Evolutionary conservation across 1,140 invertebrate species (phyloP).

Genomic region (Pinna nobilis): DNA sequence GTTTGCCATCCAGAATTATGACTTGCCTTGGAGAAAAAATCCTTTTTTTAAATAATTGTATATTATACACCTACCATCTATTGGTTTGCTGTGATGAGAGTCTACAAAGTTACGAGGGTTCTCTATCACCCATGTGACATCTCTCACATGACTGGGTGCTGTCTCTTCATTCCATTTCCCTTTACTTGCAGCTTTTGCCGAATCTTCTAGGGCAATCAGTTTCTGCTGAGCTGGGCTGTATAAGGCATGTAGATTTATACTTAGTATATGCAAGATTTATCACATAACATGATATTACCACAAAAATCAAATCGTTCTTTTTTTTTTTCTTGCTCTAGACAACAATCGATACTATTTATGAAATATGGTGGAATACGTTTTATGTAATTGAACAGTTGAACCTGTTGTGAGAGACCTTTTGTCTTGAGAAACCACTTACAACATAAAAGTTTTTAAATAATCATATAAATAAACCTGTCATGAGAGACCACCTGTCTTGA

Average conservation of each 20-base stretch:
- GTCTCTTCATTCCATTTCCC: conserved; percentile 84
- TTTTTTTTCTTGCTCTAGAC: too few relatives aligned
- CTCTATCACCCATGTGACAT: conserved; percentile 91
- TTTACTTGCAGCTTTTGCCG: conserved; percentile 89
- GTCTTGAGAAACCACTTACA: too few relatives aligned
- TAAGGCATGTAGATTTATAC: too few relatives aligned
- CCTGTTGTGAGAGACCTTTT: too few relatives aligned
- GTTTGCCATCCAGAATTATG: not conserved
- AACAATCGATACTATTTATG: too few relatives aligned
- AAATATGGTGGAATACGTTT: too few relatives aligned
- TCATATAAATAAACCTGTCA: too few relatives aligned
- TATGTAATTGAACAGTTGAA: too few relatives aligned
- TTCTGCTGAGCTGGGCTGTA: conserved; percentile 75
- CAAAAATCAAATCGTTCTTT: too few relatives aligned
- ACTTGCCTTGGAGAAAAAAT: not conserved
- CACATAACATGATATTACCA: not conserved
- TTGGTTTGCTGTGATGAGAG: conserved; percentile 84
- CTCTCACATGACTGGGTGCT: conserved; percentile 82
- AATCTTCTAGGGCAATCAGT: conserved; percentile 91
- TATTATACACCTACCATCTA: conserved; percentile 76
- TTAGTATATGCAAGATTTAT: not conserved
- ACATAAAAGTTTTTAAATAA: too few relatives aligned
- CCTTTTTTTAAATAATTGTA: too few relatives aligned
- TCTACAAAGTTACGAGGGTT: conserved; percentile 89
- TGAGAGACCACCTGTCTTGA: too few relatives aligned